Evolutionary conservation across 2,113 vertebrate species (phyloP).

Genomic region (Thoracochromis brauschi): DNA sequence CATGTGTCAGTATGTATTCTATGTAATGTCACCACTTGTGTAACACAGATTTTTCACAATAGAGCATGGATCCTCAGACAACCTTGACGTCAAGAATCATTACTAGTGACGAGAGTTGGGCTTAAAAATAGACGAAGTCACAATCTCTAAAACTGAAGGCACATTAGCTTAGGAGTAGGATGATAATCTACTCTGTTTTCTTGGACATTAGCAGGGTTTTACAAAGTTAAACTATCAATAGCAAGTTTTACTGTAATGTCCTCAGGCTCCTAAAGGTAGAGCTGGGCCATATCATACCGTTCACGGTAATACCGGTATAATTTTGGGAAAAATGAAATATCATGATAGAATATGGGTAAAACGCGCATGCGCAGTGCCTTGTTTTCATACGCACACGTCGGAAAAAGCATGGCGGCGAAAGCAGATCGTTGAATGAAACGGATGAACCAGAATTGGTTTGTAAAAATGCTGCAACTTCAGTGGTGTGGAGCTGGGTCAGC

Average conservation of each 20-base stretch:
- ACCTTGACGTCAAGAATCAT: neutral
- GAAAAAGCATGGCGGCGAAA: neutral
- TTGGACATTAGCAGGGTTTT: neutral
- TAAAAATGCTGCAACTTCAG: neutral
- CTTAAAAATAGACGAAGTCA: neutral
- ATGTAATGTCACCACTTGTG: neutral
- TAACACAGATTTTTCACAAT: neutral
- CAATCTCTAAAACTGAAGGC: neutral
- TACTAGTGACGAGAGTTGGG: neutral
- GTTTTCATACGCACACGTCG: neutral
- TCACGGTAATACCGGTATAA: rapidly evolving
- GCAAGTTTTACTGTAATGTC: neutral
- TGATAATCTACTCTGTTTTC: neutral
- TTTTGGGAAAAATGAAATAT: neutral
- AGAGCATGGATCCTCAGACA: neutral
- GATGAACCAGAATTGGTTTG: neutral
- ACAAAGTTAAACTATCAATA: neutral
- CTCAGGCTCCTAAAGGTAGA: neutral
- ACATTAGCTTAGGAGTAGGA: neutral
- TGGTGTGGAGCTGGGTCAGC: rapidly evolving
- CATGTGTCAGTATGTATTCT: neutral
- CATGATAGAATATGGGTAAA: neutral
- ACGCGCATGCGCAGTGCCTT: rapidly evolving
- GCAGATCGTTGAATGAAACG: rapidly evolving
- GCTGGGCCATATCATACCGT: neutral